Evolutionary conservation across 2,888 invertebrate species (phyloP).

Genomic region (Trachelus tabidus): DNA sequence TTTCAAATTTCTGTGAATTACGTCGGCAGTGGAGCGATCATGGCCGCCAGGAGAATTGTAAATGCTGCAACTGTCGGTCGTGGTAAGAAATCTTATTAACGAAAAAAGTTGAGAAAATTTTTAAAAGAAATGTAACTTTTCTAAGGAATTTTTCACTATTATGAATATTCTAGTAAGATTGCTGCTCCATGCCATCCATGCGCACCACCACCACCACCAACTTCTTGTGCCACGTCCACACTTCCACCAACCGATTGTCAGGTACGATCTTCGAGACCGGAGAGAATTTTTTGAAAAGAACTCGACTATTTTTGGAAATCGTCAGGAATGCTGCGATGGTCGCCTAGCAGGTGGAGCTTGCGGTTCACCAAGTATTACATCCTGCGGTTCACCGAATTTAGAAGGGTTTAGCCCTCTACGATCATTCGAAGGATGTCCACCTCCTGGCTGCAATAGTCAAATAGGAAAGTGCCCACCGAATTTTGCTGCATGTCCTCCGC

Average conservation of each 20-base stretch:
- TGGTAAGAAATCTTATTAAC: conserved; percentile 31
- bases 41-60: conserved; percentile 45
- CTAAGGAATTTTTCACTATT: not conserved
- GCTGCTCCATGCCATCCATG: conserved; percentile 40
- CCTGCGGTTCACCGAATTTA: not conserved
- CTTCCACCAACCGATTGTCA: conserved; percentile 28
- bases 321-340: conserved; percentile 29
- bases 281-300: not conserved
- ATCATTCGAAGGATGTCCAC: conserved; percentile 22
- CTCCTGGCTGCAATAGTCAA: conserved; percentile 12
- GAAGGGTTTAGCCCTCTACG: not conserved
- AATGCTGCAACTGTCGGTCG: conserved; percentile 49
- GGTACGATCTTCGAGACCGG: conserved; percentile 26
- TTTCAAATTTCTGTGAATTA: conserved; percentile 51
- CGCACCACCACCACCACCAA: conserved; percentile 22
- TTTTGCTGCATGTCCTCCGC: conserved; percentile 1
- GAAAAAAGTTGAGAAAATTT: not conserved
- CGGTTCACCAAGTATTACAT: conserved; percentile 5
- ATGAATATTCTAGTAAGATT: conserved; percentile 31
- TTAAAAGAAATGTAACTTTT: not conserved
- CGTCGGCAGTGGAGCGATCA: conserved; percentile 58
- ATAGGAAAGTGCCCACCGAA: not conserved
- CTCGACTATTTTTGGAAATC: conserved; percentile 1
- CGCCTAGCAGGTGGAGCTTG: conserved; percentile 38
- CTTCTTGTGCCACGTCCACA: conserved; percentile 18